Percentiles rank a stretch among this genome's conserved stretches.
Conservation (phyloP, 2,888 invertebrate genomes). For the Lamellibrachia satsuma region DNA sequence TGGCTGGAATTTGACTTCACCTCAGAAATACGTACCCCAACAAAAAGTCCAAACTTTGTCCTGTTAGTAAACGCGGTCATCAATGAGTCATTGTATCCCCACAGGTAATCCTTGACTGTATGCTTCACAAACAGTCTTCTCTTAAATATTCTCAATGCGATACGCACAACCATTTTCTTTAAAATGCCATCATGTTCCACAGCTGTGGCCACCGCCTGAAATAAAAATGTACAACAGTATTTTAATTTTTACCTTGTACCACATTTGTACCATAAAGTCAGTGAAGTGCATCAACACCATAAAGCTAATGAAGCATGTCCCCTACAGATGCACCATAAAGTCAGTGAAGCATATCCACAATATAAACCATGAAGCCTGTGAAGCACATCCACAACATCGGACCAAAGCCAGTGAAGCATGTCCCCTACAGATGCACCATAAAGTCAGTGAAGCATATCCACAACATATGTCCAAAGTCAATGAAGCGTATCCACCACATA, state of each 20-base stretch:
- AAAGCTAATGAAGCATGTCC: neutral
- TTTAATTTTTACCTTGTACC: neutral
- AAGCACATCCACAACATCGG: too few relatives aligned
- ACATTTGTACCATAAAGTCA: neutral
- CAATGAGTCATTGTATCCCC: constrained; percentile 55
- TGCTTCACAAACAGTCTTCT: constrained; percentile 43
- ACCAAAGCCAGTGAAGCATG: too few relatives aligned
- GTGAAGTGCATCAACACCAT: neutral
- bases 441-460: too few relatives aligned
- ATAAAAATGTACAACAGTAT: neutral
- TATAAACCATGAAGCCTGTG: too few relatives aligned
- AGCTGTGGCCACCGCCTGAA: neutral
- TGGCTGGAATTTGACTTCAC: too few relatives aligned
- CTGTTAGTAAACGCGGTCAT: constrained; percentile 42
- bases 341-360: neutral
- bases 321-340: neutral
- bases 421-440: too few relatives aligned
- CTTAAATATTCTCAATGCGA: neutral
- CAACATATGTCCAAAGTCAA: too few relatives aligned
- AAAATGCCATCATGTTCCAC: neutral
- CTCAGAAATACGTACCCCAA: neutral
- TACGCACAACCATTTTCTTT: neutral
- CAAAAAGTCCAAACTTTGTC: constrained; percentile 9
- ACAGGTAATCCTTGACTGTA: constrained; percentile 49
- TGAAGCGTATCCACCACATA: too few relatives aligned